Percentiles rank a stretch among this genome's conserved stretches.
These are phyloP conservation scores for Cecropterus lyciades DNA, from an alignment of 1,140 invertebrate species.

Conservation along the genomic window DNA sequence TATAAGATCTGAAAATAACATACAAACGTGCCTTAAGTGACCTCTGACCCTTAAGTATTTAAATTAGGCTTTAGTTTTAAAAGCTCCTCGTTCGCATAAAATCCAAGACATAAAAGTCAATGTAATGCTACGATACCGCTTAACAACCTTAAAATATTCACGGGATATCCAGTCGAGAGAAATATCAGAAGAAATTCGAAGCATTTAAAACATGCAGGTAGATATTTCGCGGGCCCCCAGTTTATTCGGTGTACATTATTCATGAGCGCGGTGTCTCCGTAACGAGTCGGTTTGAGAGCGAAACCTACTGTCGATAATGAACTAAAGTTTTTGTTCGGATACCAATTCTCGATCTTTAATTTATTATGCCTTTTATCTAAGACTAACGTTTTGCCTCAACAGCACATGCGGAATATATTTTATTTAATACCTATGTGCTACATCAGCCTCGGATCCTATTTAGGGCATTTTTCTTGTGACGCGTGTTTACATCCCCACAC, in stretches of 20 bases:
- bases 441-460: neutral
- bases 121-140: conserved; percentile 46
- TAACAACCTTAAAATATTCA: conserved; percentile 60
- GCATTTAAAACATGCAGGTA: conserved; percentile 73
- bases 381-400: neutral
- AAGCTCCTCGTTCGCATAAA: conserved; percentile 40
- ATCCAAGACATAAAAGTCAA: conserved; percentile 41
- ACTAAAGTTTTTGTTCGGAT: conserved; percentile 60
- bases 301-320: conserved; percentile 73
- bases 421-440: no score
- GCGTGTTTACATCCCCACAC: no score
- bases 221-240: conserved; percentile 64
- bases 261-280: conserved; percentile 70
- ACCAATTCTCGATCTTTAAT: conserved; percentile 38
- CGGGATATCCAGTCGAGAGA: conserved; percentile 47
- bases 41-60: conserved; percentile 32
- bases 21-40: neutral
- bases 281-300: conserved; percentile 69
- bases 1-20: neutral
- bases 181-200: conserved; percentile 67
- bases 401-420: neutral
- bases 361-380: conserved; percentile 26
- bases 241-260: conserved; percentile 77
- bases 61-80: conserved; percentile 38
- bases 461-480: no score